Percentiles rank a stretch among this genome's conserved stretches.
phyloP scores from a whole-genome alignment of 1,140 invertebrate species.

The Drosophila persimilis region DNA sequence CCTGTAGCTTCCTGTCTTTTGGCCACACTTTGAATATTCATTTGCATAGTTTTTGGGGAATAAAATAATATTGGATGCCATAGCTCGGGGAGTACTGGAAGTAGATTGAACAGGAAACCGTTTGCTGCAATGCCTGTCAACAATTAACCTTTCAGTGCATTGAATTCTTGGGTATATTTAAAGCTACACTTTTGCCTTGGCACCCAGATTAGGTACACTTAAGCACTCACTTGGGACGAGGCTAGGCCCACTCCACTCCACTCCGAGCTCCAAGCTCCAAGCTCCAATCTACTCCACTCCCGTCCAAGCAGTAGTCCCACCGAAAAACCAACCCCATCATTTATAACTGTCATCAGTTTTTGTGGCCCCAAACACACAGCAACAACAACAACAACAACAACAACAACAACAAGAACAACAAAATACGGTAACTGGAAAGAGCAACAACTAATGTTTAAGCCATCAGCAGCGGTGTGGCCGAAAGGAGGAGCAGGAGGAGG shows the following conservation, averaged over 20 bases:
- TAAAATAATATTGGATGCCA: no score
- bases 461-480: conserved; percentile 50
- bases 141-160: conserved; percentile 1
- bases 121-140: no score
- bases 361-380: conserved; percentile 38
- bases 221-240: conserved; percentile 39
- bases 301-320: neutral
- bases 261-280: no score
- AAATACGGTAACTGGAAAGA: conserved; percentile 24
- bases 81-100: no score
- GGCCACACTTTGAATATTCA: no score
- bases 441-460: conserved; percentile 74
- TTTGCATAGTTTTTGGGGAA: no score
- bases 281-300: no score
- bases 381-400: conserved; percentile 2
- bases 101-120: no score
- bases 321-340: conserved; percentile 63
- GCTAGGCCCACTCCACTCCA: conserved; percentile 19
- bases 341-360: conserved; percentile 79
- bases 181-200: neutral
- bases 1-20: no score
- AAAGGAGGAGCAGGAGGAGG: conserved; percentile 9
- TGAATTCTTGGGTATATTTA: neutral
- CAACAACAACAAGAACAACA: conserved; percentile 14
- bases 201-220: conserved; percentile 49